Conservation (phyloP, 1,140 invertebrate genomes). For the Trypoxylus dichotomus region DNA sequence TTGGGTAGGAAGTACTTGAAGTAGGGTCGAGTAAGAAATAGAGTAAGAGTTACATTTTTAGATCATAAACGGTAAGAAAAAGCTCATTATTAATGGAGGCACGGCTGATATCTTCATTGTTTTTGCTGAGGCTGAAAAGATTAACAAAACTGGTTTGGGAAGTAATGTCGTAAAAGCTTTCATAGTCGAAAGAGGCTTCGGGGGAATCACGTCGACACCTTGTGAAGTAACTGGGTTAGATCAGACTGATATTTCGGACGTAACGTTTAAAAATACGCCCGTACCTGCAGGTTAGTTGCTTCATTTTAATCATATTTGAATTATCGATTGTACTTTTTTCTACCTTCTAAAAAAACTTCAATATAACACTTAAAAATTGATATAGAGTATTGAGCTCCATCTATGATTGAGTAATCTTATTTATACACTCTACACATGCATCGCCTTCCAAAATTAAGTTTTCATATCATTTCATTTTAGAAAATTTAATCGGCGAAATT, state of each 20-base stretch:
- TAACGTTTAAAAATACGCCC: slow-evolving; percentile 56
- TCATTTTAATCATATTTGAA: no score
- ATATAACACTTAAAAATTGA: no score
- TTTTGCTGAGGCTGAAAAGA: slow-evolving; percentile 51
- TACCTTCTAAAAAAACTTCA: not conserved
- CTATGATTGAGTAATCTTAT: no score
- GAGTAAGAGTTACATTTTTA: slow-evolving; percentile 27
- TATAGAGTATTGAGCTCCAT: no score
- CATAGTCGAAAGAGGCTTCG: slow-evolving; percentile 71
- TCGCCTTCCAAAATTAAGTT: no score
- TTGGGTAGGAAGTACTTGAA: slow-evolving; percentile 48
- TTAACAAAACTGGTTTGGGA: slow-evolving; percentile 55
- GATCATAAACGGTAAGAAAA: slow-evolving; percentile 57
- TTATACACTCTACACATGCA: no score
- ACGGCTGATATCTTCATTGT: slow-evolving; percentile 59
- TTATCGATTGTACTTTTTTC: slow-evolving; percentile 5
- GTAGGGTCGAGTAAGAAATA: not conserved
- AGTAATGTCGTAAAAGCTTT: slow-evolving; percentile 58
- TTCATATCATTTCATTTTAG: slow-evolving; percentile 33
- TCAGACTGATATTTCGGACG: slow-evolving; percentile 47
- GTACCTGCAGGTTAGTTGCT: slow-evolving; percentile 49
- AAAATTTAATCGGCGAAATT: slow-evolving; percentile 52
- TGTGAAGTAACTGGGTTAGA: slow-evolving; percentile 76
- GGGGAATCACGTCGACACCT: slow-evolving; percentile 65
- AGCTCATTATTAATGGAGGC: slow-evolving; percentile 55